Evolutionary conservation across 2,797 vertebrate genomes (phyloP).

Genomic region (Parauchenoglanis punctatus): DNA sequence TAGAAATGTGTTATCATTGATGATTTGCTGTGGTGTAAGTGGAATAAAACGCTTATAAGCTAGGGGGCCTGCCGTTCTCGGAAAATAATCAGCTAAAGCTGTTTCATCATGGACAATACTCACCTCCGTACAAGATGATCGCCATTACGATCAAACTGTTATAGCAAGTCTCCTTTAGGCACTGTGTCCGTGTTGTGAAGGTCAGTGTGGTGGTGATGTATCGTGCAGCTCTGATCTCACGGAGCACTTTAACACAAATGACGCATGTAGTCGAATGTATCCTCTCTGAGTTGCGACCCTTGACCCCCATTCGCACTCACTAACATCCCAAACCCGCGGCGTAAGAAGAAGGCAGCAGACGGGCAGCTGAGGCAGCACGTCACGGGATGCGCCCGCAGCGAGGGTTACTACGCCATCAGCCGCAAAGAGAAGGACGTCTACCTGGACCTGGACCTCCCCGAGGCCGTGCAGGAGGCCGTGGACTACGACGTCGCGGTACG

Average conservation of each 20-base stretch:
- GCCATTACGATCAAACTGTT: too few relatives aligned
- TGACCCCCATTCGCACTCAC: conserved; percentile 83
- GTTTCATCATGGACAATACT: too few relatives aligned
- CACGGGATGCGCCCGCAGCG: conserved; percentile 87
- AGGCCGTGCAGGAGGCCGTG: conserved; percentile 79
- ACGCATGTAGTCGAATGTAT: too few relatives aligned
- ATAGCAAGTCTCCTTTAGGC: too few relatives aligned
- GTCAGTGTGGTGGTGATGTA: background rate
- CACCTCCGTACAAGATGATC: too few relatives aligned
- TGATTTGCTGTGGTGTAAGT: too few relatives aligned
- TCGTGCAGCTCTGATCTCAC: background rate
- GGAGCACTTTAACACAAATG: background rate
- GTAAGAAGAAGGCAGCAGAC: conserved; percentile 79
- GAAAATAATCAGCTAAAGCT: too few relatives aligned
- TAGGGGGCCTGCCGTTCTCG: too few relatives aligned
- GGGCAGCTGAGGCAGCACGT: conserved; percentile 84
- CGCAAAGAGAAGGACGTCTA: conserved; percentile 94
- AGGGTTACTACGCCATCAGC: conserved; percentile 93
- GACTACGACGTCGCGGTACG: conserved; percentile 78
- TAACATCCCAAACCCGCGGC: conserved; percentile 87
- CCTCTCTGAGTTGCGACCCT: conserved; percentile 64
- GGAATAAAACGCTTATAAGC: too few relatives aligned
- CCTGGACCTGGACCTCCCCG: conserved; percentile 84
- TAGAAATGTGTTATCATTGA: too few relatives aligned
- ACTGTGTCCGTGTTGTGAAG: too few relatives aligned